Conservation (phyloP, 1,140 invertebrate species). For the Rhizoglyphus robini region DNA sequence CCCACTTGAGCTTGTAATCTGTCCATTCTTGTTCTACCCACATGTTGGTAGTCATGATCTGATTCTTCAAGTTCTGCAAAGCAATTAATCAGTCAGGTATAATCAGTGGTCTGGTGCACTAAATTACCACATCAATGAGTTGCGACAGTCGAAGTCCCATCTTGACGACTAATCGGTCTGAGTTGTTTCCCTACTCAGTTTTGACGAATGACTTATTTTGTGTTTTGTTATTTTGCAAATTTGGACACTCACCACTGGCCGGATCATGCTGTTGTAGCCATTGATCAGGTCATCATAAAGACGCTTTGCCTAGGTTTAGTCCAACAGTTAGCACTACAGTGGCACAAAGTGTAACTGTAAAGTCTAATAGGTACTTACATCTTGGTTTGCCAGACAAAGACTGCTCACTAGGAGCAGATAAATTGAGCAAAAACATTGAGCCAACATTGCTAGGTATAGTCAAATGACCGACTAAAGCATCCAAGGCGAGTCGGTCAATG, state of each 20-base stretch:
- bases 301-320: slow-evolving; percentile 58
- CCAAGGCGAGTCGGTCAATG: no score
- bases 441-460: background rate
- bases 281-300: slow-evolving; percentile 86
- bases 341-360: background rate
- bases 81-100: slow-evolving; percentile 18
- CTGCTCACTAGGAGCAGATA: background rate
- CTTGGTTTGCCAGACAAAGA: background rate
- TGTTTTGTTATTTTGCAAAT: background rate
- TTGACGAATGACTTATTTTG: background rate
- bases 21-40: slow-evolving; percentile 68
- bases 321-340: background rate
- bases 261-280: slow-evolving; percentile 93
- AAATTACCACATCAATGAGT: slow-evolving; percentile 95
- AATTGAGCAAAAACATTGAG: background rate
- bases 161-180: slow-evolving; percentile 84
- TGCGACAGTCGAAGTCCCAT: slow-evolving; percentile 90
- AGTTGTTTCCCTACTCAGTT: slow-evolving; percentile 55
- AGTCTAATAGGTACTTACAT: no score
- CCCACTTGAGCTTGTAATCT: slow-evolving; percentile 87
- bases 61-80: slow-evolving; percentile 33
- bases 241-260: slow-evolving; percentile 55
- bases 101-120: slow-evolving; percentile 38
- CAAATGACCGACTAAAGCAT: no score
- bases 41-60: slow-evolving; percentile 38